Percentiles rank a stretch among this genome's conserved stretches.
phyloP scores from a whole-genome alignment of 2,113 vertebrate species.

The Callospermophilus lateralis region DNA sequence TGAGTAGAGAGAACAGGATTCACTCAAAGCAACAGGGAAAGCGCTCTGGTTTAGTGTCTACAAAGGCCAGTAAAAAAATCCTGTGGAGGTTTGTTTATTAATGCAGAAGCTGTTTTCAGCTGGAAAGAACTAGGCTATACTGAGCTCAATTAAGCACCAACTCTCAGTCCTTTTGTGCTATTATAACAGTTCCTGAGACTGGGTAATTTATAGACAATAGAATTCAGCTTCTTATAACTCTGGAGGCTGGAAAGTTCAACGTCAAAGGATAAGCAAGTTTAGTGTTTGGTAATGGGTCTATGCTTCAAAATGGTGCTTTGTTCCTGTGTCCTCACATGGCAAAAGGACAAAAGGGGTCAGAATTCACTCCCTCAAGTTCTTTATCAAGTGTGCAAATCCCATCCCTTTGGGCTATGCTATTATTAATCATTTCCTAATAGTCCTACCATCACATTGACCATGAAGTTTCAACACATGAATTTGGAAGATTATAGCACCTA shows the following conservation, averaged over 20 bases:
- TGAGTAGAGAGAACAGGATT: neutral
- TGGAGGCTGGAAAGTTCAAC: neutral
- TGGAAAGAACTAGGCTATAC: fast-evolving
- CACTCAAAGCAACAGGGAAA: neutral
- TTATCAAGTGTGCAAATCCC: neutral
- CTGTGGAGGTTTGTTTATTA: neutral
- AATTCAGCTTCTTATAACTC: neutral
- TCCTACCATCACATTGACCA: neutral
- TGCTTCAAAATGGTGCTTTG: neutral
- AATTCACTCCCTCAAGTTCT: neutral
- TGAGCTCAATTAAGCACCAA: neutral
- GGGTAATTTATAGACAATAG: neutral
- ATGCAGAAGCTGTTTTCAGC: neutral
- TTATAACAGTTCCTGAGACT: neutral
- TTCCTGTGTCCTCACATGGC: neutral
- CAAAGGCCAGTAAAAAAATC: neutral
- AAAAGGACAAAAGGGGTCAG: neutral
- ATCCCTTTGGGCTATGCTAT: neutral
- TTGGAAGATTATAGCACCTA: neutral
- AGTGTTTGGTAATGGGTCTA: neutral
- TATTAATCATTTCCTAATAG: neutral
- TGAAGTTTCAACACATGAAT: neutral
- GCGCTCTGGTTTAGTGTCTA: neutral
- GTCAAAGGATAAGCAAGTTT: neutral
- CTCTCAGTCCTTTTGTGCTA: neutral